Evolutionary conservation across 2,797 vertebrate genomes (phyloP), one percentile per base, ranked within the genome.

Genomic region (Hydrolagus colliei): DNA sequence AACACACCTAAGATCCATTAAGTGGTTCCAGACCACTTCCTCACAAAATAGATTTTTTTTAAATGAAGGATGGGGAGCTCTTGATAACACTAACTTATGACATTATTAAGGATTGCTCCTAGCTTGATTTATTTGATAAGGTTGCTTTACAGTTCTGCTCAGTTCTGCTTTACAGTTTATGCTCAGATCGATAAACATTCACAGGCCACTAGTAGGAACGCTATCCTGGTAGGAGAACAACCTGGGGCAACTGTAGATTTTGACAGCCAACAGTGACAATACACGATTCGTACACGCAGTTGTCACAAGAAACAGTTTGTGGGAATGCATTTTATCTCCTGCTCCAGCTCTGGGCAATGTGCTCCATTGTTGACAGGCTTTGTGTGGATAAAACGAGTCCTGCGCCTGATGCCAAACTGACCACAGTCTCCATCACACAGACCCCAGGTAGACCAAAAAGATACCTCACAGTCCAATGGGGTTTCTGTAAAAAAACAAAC

Each of bases 381-480:
- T 65, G 95, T 88, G 62, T 95, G 92, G 90, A 95, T 95, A 91
- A 95, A 95, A 20, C 94, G 94, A 13, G 94, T 95, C 87, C 95
- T 93, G 86, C 94, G 92, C 76, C 67, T 93, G 77, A 0, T 93
- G 91, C 0, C 92, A 92, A 86, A 91, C 91, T 86, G 93, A 92
- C 20, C 85, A 87, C 94, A 95, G 63, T 93, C 90, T 6, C 93
- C 93, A 86, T 93, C 87, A 87, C 95, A 95, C 88, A 95, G 89
- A 77, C 95, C 94, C 95, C 95, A 95, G 79, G 94, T 94, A 0
- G 95, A 95, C 95, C 95, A 95, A 86, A 92, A 89, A 6, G 95
- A 94, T 86, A 95, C 94, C 88, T 94, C 93, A 80, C 95, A 95
- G 91, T 95, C 95, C 88, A 95, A 88, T 0, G 95, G 95, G 0